Evolutionary conservation across 2,797 vertebrate genomes (phyloP).

Genomic region (Hyperoplus immaculatus): DNA sequence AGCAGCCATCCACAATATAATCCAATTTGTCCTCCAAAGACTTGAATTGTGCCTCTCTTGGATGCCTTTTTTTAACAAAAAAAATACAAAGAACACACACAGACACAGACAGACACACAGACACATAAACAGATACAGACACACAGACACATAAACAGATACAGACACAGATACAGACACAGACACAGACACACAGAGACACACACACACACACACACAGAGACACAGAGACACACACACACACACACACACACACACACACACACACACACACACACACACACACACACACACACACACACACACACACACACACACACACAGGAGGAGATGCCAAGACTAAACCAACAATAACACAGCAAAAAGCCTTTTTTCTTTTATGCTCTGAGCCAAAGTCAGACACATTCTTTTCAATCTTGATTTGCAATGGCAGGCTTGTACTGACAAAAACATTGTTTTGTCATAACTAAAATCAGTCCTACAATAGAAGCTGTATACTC

Average conservation of each 20-base stretch:
- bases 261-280: too few relatives aligned
- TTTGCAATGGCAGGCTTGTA: constrained; percentile 19
- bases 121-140: too few relatives aligned
- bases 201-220: too few relatives aligned
- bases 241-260: too few relatives aligned
- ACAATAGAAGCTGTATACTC: constrained; percentile 6
- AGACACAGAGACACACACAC: not conserved
- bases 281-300: too few relatives aligned
- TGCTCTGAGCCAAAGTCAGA: constrained; percentile 24
- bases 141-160: too few relatives aligned
- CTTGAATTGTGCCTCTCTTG: not conserved
- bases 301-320: too few relatives aligned
- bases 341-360: constrained; percentile 28
- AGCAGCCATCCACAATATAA: constrained; percentile 52
- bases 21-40: constrained; percentile 57
- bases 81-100: constrained; percentile 24
- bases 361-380: constrained; percentile 27
- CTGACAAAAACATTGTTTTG: constrained; percentile 16
- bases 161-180: too few relatives aligned
- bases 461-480: not conserved
- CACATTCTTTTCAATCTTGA: constrained; percentile 39
- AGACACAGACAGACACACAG: not conserved
- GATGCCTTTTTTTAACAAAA: constrained; percentile 17
- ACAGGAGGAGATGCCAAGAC: not conserved
- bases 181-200: too few relatives aligned